phyloP scores from a whole-genome alignment of 2,888 invertebrate species.

The Cosmia pyralina region DNA sequence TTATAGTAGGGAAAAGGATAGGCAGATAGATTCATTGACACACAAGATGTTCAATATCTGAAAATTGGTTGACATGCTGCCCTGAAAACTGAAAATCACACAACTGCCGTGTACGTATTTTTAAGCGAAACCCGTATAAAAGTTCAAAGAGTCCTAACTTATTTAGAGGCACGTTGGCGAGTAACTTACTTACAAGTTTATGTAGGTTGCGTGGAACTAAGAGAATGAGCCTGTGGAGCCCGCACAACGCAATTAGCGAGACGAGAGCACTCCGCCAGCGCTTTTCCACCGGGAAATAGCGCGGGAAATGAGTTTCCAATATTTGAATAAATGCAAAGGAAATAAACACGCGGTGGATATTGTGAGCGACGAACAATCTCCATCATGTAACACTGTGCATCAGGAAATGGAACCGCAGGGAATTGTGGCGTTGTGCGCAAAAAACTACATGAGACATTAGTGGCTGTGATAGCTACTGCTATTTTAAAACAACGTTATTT shows the following conservation, averaged over 20 bases:
- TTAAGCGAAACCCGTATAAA: conserved; percentile 3
- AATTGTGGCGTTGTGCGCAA: conserved; percentile 54
- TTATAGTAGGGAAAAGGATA: too few relatives aligned
- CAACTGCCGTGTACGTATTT: conserved; percentile 12
- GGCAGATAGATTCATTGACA: too few relatives aligned
- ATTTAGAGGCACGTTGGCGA: conserved; percentile 32
- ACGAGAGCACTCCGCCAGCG: conserved; percentile 61
- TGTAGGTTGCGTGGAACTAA: conserved; percentile 41
- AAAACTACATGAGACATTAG: conserved; percentile 53
- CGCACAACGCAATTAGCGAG: conserved; percentile 64
- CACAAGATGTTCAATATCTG: background rate
- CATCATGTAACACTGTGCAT: conserved; percentile 64
- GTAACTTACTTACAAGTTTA: conserved; percentile 30
- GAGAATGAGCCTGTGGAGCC: conserved; percentile 58
- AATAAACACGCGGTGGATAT: conserved; percentile 88
- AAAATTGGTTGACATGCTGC: conserved; percentile 13
- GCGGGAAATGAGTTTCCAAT: conserved; percentile 87
- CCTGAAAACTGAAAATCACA: conserved; percentile 2
- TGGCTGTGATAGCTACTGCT: conserved; percentile 13
- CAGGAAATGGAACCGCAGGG: conserved; percentile 73
- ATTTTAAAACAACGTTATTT: conserved; percentile 33
- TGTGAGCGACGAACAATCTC: conserved; percentile 80
- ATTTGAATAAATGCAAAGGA: conserved; percentile 86
- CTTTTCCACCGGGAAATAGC: conserved; percentile 79
- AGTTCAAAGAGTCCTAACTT: conserved; percentile 18